A percentile compares a stretch with the other conserved stretches of the same genome.
phyloP scores from a whole-genome alignment of 2,888 invertebrate species.

The Epinotia ramella region DNA sequence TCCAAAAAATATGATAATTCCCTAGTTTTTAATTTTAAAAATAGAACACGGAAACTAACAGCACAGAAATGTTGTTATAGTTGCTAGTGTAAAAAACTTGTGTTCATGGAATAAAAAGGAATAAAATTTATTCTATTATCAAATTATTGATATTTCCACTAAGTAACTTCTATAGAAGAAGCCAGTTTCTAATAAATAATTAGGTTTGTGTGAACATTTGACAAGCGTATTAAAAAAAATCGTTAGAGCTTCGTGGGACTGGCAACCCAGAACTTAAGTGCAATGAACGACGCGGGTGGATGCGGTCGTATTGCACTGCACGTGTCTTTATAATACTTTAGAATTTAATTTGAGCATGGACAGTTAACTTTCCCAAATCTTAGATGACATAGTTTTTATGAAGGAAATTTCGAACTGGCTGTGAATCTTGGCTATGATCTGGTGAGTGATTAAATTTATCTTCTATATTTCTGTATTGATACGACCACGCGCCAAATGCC shows the following conservation, averaged over 20 bases:
- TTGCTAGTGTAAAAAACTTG: slow-evolving; percentile 31
- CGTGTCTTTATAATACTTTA: slow-evolving; percentile 50
- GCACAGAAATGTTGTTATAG: slow-evolving; percentile 5
- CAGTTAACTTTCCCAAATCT: slow-evolving; percentile 48
- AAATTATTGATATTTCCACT: background rate
- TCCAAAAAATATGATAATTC: slow-evolving; percentile 28
- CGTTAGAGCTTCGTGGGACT: slow-evolving; percentile 40
- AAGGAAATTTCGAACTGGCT: slow-evolving; percentile 27
- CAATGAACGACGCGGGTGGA: slow-evolving; percentile 60
- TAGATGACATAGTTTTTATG: slow-evolving; percentile 28
- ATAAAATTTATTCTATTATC: background rate
- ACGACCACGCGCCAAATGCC: slow-evolving; percentile 61
- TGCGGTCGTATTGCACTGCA: slow-evolving; percentile 64
- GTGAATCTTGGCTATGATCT: slow-evolving; percentile 56
- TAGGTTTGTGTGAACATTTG: background rate
- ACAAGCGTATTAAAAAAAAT: slow-evolving; percentile 31
- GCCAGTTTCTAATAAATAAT: background rate
- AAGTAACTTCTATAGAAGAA: background rate
- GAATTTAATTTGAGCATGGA: slow-evolving; percentile 54
- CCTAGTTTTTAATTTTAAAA: slow-evolving; percentile 52
- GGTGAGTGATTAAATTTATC: slow-evolving; percentile 57
- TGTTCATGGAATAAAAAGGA: background rate
- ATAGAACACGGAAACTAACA: slow-evolving; percentile 51
- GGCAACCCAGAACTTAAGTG: slow-evolving; percentile 57
- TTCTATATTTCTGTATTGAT: slow-evolving; percentile 36